Percentiles rank a stretch among this genome's conserved stretches.
Evolutionary conservation across 2,113 vertebrate genomes (phyloP).

Genomic region (Tichodroma muraria): DNA sequence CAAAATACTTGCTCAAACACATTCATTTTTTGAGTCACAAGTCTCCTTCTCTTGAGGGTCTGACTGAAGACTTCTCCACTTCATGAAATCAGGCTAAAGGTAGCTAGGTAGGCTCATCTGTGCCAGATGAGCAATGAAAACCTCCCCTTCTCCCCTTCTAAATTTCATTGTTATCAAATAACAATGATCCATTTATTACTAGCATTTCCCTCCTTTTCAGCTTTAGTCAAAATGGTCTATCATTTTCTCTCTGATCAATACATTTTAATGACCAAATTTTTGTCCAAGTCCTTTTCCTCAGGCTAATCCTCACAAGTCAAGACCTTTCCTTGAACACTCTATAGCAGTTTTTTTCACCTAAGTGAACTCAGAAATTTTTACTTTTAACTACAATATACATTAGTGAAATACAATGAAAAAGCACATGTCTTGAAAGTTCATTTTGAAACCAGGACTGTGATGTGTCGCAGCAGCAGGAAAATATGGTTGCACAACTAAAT

Average conservation of each 20-base stretch:
- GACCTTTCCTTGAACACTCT: neutral
- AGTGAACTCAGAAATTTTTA: neutral
- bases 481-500: neutral
- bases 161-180: no score
- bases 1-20: neutral
- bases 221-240: neutral
- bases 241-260: neutral
- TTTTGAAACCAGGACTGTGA: neutral
- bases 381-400: neutral
- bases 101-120: neutral
- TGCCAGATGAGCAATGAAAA: neutral
- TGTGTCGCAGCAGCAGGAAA: neutral
- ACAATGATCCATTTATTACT: neutral
- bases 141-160: no score
- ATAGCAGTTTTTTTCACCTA: neutral
- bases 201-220: neutral
- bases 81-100: neutral
- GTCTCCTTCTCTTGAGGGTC: neutral
- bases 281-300: neutral
- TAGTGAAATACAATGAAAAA: neutral
- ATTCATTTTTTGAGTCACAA: neutral
- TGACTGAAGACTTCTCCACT: neutral
- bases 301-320: neutral
- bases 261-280: neutral
- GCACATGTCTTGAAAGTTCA: neutral